A percentile compares a stretch with the other conserved stretches of the same genome.
phyloP scores from a whole-genome alignment of 2,113 vertebrate genomes.

The Cephalopholis sonnerati region DNA sequence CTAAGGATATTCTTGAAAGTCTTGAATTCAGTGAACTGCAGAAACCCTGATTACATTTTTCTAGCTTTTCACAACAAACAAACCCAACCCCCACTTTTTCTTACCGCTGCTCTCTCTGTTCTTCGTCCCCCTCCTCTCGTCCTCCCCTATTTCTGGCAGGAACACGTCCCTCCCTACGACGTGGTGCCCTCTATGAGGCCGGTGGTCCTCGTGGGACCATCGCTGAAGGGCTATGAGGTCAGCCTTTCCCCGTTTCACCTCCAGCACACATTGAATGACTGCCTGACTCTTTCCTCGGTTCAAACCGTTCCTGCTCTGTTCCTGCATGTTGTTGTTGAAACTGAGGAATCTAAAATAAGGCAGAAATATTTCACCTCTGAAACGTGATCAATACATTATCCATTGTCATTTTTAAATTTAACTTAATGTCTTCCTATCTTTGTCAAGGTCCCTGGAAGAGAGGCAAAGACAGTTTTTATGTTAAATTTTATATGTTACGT shows the following conservation, averaged over 20 bases:
- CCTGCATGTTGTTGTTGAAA: not conserved
- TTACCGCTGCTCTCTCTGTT: slow-evolving; percentile 3
- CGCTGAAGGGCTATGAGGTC: slow-evolving; percentile 97
- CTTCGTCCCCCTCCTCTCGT: slow-evolving; percentile 36
- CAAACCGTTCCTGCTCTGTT: not conserved
- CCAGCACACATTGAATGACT: slow-evolving; percentile 16
- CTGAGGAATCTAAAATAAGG: not conserved
- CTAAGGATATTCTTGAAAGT: too few species aligned
- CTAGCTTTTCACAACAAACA: not conserved
- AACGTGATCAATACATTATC: not conserved
- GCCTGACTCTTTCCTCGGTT: slow-evolving; percentile 1
- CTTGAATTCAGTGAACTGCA: not conserved
- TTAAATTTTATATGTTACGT: not conserved
- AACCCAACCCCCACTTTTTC: not conserved
- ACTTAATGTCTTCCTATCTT: not conserved
- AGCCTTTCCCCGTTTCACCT: slow-evolving; percentile 64
- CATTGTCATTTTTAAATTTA: not conserved
- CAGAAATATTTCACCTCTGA: too few species aligned
- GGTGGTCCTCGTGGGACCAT: slow-evolving; percentile 96
- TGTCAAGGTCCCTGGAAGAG: not conserved
- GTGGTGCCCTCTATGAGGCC: slow-evolving; percentile 98
- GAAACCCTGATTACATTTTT: not conserved
- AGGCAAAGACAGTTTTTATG: not conserved
- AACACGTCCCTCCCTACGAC: slow-evolving; percentile 94
- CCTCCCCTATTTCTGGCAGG: slow-evolving; percentile 81